Percentiles rank a stretch among this genome's conserved stretches.
phyloP scores from a whole-genome alignment of 2,888 invertebrate species.

The Caenorhabditis plicata region DNA sequence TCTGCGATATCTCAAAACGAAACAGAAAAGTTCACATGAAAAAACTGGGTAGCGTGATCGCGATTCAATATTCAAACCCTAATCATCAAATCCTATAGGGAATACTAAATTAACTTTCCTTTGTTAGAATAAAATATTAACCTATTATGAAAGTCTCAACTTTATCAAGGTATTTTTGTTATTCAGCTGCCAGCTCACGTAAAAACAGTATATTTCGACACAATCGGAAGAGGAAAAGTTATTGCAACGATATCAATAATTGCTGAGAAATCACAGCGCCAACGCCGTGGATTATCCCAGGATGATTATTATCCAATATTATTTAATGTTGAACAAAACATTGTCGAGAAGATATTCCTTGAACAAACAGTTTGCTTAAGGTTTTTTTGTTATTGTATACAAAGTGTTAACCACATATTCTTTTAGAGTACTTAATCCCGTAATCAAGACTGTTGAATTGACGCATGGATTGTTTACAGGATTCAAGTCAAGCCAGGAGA shows the following conservation, averaged over 20 bases:
- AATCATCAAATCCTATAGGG: no score
- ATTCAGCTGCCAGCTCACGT: constrained; percentile 48
- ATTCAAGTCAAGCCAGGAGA: constrained; percentile 46
- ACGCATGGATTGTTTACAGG: constrained; percentile 60
- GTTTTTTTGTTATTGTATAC: constrained; percentile 18
- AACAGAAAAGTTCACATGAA: no score
- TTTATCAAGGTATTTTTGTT: neutral
- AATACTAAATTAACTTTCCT: no score
- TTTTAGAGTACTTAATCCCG: constrained; percentile 16
- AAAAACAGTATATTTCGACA: constrained; percentile 39
- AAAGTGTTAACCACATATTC: neutral
- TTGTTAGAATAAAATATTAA: no score
- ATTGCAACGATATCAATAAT: constrained; percentile 54
- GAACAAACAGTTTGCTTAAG: constrained; percentile 55
- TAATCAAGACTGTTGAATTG: constrained; percentile 52
- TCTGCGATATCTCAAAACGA: no score
- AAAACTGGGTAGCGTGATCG: no score
- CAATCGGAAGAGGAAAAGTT: constrained; percentile 47
- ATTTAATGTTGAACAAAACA: constrained; percentile 42
- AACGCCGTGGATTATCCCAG: constrained; percentile 34
- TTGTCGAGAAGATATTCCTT: constrained; percentile 31
- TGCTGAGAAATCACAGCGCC: constrained; percentile 43
- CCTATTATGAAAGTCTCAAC: no score
- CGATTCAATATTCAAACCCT: no score
- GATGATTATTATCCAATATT: constrained; percentile 53